Conservation (phyloP, 2,113 vertebrate species). For the Notarius lentiginosus region DNA sequence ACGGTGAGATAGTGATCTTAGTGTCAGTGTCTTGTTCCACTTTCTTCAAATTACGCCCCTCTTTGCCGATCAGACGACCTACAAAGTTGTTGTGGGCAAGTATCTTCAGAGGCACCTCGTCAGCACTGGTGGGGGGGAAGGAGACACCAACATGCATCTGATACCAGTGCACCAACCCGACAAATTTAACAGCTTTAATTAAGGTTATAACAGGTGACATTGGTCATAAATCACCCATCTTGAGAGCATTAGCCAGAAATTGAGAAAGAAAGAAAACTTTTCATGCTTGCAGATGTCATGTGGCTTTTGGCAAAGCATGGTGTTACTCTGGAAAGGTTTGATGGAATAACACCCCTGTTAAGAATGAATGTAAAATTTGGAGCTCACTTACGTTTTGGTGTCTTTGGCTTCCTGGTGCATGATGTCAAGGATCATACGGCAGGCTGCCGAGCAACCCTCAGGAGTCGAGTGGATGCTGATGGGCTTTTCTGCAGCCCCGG, state of each 20-base stretch:
- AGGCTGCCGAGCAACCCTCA: slow-evolving; percentile 89
- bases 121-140: slow-evolving; percentile 72
- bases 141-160: background rate
- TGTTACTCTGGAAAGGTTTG: background rate
- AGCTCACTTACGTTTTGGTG: slow-evolving; percentile 86
- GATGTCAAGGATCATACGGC: slow-evolving; percentile 94
- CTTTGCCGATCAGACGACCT: slow-evolving; percentile 92
- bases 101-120: slow-evolving; percentile 94
- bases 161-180: background rate
- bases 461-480: slow-evolving; percentile 95
- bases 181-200: background rate
- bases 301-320: background rate
- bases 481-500: slow-evolving; percentile 90
- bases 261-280: background rate
- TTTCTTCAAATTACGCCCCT: slow-evolving; percentile 93
- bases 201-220: background rate
- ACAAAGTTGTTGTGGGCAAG: slow-evolving; percentile 96
- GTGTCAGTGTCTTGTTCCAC: slow-evolving; percentile 95
- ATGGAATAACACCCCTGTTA: background rate
- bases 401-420: slow-evolving; percentile 98
- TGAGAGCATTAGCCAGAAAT: too few relatives aligned
- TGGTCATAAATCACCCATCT: background rate
- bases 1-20: slow-evolving; percentile 97
- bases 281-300: background rate
- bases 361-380: background rate